These are phyloP conservation scores for Lepidurus packardi DNA, from an alignment of 1,140 invertebrate genomes.

Conservation along the genomic window DNA sequence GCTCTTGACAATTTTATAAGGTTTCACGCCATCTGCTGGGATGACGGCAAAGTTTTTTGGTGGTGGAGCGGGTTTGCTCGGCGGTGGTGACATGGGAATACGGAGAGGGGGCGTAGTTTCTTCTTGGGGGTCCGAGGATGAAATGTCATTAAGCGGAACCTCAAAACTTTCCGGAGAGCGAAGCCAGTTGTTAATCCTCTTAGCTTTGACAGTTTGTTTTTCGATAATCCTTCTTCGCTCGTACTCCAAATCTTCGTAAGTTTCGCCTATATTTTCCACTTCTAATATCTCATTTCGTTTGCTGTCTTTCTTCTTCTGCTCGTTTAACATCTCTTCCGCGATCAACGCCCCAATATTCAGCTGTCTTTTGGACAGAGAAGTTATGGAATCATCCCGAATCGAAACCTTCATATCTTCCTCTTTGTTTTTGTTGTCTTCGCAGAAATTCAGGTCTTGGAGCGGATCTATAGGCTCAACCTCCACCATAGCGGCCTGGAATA, in stretches of 20 bases:
- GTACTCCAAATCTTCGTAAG: not conserved
- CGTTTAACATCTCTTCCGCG: not conserved
- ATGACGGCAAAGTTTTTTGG: not conserved
- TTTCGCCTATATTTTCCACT: not conserved
- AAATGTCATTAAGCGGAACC: not conserved
- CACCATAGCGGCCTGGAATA: slow-evolving; percentile 23
- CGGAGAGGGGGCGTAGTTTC: not conserved
- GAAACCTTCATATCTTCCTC: not conserved
- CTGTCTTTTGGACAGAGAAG: not conserved
- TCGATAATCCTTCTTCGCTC: not conserved
- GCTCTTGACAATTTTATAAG: not conserved
- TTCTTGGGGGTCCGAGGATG: not conserved
- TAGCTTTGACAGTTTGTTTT: not conserved
- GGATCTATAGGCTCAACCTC: not conserved
- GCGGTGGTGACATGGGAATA: not conserved
- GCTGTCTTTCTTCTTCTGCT: slow-evolving; percentile 1
- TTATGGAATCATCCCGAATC: not conserved
- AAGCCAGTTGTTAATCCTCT: not conserved
- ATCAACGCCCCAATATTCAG: not conserved
- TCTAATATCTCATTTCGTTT: slow-evolving; percentile 1
- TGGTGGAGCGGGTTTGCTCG: not conserved
- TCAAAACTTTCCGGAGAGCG: not conserved
- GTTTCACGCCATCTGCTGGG: not conserved
- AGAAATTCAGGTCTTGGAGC: not conserved
- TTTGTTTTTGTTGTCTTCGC: not conserved